These are phyloP conservation scores for Anneissia japonica DNA, from an alignment of 35 echinoderm and acorn worm species.

Conservation along the genomic window DNA sequence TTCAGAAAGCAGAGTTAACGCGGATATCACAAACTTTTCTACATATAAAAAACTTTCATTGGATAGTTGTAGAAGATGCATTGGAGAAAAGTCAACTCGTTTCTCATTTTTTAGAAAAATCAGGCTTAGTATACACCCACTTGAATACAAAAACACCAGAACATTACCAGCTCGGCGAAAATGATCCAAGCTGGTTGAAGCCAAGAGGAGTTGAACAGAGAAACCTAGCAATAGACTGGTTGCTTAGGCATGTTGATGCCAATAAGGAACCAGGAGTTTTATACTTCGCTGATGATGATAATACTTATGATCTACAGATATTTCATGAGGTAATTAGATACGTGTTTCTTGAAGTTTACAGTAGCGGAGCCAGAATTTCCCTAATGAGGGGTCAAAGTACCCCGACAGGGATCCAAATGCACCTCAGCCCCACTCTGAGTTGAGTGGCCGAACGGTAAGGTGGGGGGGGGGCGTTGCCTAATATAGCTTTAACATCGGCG, in stretches of 20 bases:
- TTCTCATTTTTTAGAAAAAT: conserved; percentile 55
- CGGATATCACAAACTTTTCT: conserved; percentile 64
- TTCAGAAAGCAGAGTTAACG: conserved; percentile 95
- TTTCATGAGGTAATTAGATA: conserved; percentile 68
- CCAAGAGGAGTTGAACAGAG: conserved; percentile 91
- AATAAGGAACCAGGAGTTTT: conserved; percentile 49
- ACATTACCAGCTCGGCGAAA: conserved; percentile 52
- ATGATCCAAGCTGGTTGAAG: conserved; percentile 76
- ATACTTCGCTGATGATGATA: conserved; percentile 99
- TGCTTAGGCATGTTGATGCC: conserved; percentile 37
- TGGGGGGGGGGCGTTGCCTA: no score
- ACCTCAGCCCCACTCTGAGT: no score
- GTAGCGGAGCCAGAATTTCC: no score
- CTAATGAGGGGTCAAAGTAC: no score
- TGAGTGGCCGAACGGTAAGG: no score
- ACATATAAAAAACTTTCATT: conserved; percentile 75
- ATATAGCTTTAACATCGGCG: no score
- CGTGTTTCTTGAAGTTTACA: background rate
- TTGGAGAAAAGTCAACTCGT: conserved; percentile 56
- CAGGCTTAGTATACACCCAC: conserved; percentile 73
- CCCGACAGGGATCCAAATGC: no score
- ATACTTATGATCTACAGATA: conserved; percentile 78
- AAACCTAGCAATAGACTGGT: conserved; percentile 81
- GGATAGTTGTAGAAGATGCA: conserved; percentile 87
- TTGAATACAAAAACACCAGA: conserved; percentile 65